phyloP scores from a whole-genome alignment of 37 sponge, comb jelly and placozoan species.

The Crambe crambe region DNA sequence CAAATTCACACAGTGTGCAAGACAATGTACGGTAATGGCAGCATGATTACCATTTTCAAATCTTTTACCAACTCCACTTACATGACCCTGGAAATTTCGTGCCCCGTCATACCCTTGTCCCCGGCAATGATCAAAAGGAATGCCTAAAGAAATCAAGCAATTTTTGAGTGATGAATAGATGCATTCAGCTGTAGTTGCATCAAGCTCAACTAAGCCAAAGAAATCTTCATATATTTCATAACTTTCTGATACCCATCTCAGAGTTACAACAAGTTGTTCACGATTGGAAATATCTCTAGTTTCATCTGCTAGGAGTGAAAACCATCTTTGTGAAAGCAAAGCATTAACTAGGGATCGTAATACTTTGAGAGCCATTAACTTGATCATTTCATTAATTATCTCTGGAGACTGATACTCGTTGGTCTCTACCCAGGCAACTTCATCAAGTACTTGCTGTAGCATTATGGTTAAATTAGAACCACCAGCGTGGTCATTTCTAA shows the following conservation, averaged over 20 bases:
- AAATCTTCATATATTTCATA: conserved; percentile 9
- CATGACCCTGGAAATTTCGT: conserved; percentile 7
- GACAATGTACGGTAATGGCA: background rate
- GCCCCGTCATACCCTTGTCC: conserved; percentile 15
- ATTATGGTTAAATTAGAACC: conserved; percentile 26
- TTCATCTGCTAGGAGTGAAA: conserved; percentile 20
- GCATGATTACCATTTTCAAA: background rate
- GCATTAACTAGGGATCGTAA: background rate
- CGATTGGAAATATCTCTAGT: conserved; percentile 13
- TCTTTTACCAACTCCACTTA: conserved; percentile 36
- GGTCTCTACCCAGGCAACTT: background rate
- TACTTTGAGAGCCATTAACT: background rate
- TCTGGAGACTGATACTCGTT: conserved; percentile 21
- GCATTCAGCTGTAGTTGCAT: conserved; percentile 28
- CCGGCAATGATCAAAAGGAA: conserved; percentile 20
- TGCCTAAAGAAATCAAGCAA: conserved; percentile 20
- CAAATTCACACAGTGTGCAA: background rate
- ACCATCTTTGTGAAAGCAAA: conserved; percentile 1
- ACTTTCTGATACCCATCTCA: background rate
- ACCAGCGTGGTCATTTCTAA: conserved; percentile 32
- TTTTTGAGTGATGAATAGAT: conserved; percentile 30
- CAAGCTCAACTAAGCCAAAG: background rate
- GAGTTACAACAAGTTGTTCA: conserved; percentile 3
- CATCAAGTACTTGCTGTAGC: conserved; percentile 14
- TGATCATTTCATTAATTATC: conserved; percentile 5